Evolutionary conservation across 2,888 invertebrate genomes (phyloP).

Genomic region (Agapostemon virescens): DNA sequence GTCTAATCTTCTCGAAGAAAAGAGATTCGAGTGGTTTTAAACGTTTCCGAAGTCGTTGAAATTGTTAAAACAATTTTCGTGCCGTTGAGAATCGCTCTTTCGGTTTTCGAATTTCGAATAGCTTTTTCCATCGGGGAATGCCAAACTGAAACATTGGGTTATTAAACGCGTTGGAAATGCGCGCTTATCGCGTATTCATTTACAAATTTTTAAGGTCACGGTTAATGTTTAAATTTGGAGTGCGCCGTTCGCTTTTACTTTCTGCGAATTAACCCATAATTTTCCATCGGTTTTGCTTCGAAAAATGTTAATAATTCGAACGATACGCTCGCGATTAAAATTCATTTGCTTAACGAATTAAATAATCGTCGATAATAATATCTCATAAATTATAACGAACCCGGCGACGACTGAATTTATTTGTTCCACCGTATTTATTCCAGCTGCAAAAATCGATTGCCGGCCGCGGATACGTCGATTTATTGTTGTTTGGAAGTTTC

Average conservation of each 20-base stretch:
- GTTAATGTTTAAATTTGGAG: conserved; percentile 40
- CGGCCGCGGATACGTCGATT: not conserved
- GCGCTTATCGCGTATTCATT: conserved; percentile 15
- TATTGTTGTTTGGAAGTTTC: not conserved
- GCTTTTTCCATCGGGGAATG: not conserved
- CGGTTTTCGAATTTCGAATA: not conserved
- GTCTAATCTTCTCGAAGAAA: too few species aligned
- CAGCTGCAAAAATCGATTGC: conserved; percentile 16
- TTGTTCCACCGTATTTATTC: not conserved
- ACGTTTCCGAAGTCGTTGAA: too few species aligned
- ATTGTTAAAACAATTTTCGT: not conserved
- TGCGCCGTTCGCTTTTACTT: conserved; percentile 42
- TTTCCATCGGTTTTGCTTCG: conserved; percentile 40
- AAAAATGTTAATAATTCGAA: conserved; percentile 46
- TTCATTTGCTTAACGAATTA: conserved; percentile 42
- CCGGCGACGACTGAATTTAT: not conserved
- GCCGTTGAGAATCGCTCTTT: not conserved
- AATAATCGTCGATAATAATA: conserved; percentile 29
- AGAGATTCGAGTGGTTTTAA: not conserved
- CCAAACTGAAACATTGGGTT: not conserved
- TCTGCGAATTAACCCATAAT: conserved; percentile 32
- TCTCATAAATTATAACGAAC: conserved; percentile 30
- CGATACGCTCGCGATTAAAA: conserved; percentile 21
- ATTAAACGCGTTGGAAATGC: conserved; percentile 4
- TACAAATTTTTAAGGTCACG: conserved; percentile 47